Evolutionary conservation across 1,140 invertebrate species (phyloP).

Genomic region (Acromyrmex heyeri): DNA sequence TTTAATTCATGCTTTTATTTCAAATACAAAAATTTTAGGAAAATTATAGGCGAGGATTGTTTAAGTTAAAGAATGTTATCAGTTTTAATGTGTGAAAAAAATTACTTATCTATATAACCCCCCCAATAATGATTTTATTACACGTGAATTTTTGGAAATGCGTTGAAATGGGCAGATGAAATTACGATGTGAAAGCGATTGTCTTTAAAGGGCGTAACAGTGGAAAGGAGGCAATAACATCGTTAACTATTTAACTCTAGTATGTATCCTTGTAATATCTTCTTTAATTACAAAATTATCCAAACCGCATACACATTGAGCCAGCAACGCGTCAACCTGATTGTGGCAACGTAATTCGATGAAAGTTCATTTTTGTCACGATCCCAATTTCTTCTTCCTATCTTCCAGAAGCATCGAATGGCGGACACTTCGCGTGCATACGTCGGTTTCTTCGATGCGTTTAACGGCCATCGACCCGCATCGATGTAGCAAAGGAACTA

Average conservation of each 20-base stretch:
- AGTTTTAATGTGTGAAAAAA: neutral
- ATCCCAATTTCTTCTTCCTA: slow-evolving; percentile 46
- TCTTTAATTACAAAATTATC: slow-evolving; percentile 77
- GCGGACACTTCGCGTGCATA: slow-evolving; percentile 40
- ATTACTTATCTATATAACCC: neutral
- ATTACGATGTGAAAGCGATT: slow-evolving; percentile 54
- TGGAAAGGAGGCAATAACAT: neutral
- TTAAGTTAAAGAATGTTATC: neutral
- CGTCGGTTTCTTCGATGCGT: slow-evolving; percentile 52
- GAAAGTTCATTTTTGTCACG: slow-evolving; percentile 74
- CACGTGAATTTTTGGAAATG: neutral
- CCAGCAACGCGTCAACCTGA: slow-evolving; percentile 54
- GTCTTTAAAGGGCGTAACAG: slow-evolving; percentile 15
- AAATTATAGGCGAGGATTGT: neutral
- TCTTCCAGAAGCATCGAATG: slow-evolving; percentile 36
- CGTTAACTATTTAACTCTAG: slow-evolving; percentile 60
- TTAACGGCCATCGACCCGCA: slow-evolving; percentile 57
- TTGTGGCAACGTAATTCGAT: slow-evolving; percentile 78
- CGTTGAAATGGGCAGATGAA: neutral
- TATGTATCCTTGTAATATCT: slow-evolving; percentile 66
- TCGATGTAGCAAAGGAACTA: slow-evolving; percentile 43
- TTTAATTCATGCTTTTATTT: neutral
- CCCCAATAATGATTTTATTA: neutral
- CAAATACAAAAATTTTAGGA: neutral
- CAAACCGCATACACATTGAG: slow-evolving; percentile 48